These are phyloP conservation scores for Rhamnusium bicolor DNA, from an alignment of 2,888 invertebrate species.

Conservation along the genomic window DNA sequence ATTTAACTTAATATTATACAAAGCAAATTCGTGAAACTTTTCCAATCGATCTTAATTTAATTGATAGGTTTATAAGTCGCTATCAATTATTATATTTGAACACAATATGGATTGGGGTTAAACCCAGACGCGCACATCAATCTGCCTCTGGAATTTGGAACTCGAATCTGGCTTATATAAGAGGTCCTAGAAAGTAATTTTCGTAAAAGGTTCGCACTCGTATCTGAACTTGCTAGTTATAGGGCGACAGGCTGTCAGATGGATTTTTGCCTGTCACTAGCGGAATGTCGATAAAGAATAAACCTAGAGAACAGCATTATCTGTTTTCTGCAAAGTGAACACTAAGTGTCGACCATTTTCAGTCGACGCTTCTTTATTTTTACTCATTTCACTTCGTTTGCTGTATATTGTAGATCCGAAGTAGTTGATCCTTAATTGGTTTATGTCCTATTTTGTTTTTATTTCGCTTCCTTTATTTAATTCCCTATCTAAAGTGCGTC, in stretches of 20 bases:
- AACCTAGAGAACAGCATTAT: constrained; percentile 54
- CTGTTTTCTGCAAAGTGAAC: constrained; percentile 65
- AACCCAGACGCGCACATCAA: constrained; percentile 1
- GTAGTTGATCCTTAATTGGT: constrained; percentile 33
- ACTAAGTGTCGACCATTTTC: constrained; percentile 56
- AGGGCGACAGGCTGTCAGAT: constrained; percentile 65
- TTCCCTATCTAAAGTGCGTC: background rate
- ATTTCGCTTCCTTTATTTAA: constrained; percentile 3
- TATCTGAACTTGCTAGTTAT: constrained; percentile 58
- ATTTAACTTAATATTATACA: background rate
- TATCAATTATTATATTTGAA: constrained; percentile 29
- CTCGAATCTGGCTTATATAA: constrained; percentile 60
- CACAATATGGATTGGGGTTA: constrained; percentile 25
- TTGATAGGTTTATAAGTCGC: background rate
- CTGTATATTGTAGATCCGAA: constrained; percentile 4
- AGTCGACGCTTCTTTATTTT: constrained; percentile 40
- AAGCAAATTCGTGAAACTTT: background rate
- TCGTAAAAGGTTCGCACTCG: constrained; percentile 63
- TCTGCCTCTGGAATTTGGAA: constrained; percentile 30
- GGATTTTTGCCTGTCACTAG: constrained; percentile 66
- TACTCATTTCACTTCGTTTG: constrained; percentile 38
- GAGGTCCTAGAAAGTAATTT: constrained; percentile 64
- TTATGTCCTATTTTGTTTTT: constrained; percentile 28
- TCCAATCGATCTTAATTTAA: background rate
- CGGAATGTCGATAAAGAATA: constrained; percentile 55